A percentile compares a stretch with the other conserved stretches of the same genome.
Conservation (phyloP, 1,140 invertebrate genomes). For the Trachymyrmex cornetzi region DNA sequence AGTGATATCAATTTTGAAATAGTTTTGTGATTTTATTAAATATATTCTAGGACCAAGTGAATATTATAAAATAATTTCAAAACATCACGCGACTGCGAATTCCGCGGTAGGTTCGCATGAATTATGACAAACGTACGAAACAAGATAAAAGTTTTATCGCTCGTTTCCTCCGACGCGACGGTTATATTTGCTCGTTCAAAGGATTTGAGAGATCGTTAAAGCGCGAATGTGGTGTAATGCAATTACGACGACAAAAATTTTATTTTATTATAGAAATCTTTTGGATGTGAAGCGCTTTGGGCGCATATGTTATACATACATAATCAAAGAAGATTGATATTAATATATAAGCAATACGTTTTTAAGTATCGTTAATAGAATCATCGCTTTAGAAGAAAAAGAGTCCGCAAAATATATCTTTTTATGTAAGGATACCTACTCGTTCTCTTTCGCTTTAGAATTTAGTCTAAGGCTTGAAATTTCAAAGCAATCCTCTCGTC, state of each 20-base stretch:
- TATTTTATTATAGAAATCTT: background rate
- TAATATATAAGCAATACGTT: background rate
- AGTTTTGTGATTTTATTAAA: too few relatives aligned
- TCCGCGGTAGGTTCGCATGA: slow-evolving; percentile 9
- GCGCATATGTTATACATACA: background rate
- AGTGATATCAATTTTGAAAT: too few relatives aligned
- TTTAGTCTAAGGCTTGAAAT: background rate
- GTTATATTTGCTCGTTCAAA: slow-evolving; percentile 6
- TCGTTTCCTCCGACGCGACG: slow-evolving; percentile 32
- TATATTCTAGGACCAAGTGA: background rate
- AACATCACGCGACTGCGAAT: slow-evolving; percentile 8
- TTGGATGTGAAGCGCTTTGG: background rate
- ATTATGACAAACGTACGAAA: slow-evolving; percentile 44
- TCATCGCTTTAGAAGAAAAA: background rate
- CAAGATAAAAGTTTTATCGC: slow-evolving; percentile 61
- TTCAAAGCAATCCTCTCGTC: background rate
- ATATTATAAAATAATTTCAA: slow-evolving; percentile 62
- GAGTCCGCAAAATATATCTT: background rate
- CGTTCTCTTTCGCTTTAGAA: background rate
- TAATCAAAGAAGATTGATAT: slow-evolving; percentile 12
- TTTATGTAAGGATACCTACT: background rate
- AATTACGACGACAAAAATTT: slow-evolving; percentile 7
- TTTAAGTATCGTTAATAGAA: background rate
- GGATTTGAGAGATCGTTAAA: slow-evolving; percentile 51
- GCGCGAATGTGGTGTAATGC: slow-evolving; percentile 11